Evolutionary conservation across 2,888 invertebrate genomes (phyloP).

Genomic region (Orchesellides sinensis): DNA sequence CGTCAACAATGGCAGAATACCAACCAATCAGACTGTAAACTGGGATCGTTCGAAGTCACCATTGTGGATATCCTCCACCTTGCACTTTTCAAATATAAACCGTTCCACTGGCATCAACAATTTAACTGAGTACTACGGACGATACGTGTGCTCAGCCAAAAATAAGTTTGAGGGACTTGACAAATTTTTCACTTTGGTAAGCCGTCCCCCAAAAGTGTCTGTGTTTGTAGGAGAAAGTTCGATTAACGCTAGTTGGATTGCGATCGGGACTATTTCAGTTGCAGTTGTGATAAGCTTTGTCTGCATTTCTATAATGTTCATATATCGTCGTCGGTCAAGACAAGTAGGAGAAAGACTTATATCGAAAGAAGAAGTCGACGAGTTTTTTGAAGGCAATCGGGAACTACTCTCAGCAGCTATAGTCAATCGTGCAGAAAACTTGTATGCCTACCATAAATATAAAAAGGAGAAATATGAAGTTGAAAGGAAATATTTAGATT

Average conservation of each 20-base stretch:
- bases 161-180: slow-evolving; percentile 52
- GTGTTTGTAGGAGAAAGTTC: background rate
- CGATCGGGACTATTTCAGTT: background rate
- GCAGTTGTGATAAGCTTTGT: slow-evolving; percentile 10
- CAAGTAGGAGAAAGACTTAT: slow-evolving; percentile 44
- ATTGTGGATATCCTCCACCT: slow-evolving; percentile 34
- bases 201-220: no score
- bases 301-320: slow-evolving; percentile 34
- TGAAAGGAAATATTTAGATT: slow-evolving; percentile 29
- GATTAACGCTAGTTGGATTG: background rate
- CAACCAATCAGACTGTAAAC: background rate
- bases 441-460: slow-evolving; percentile 57
- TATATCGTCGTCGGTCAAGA: slow-evolving; percentile 33
- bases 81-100: slow-evolving; percentile 22
- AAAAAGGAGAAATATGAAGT: slow-evolving; percentile 59
- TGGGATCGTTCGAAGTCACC: background rate
- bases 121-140: slow-evolving; percentile 15
- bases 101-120: background rate
- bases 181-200: background rate
- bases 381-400: slow-evolving; percentile 61
- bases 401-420: slow-evolving; percentile 40
- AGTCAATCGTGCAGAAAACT: slow-evolving; percentile 42
- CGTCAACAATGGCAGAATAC: slow-evolving; percentile 19
- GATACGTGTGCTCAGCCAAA: slow-evolving; percentile 56
- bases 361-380: slow-evolving; percentile 54